Evolutionary conservation across 37 sponge, comb jelly and placozoan genomes (phyloP).

Genomic region (Haliclona indistincta): DNA sequence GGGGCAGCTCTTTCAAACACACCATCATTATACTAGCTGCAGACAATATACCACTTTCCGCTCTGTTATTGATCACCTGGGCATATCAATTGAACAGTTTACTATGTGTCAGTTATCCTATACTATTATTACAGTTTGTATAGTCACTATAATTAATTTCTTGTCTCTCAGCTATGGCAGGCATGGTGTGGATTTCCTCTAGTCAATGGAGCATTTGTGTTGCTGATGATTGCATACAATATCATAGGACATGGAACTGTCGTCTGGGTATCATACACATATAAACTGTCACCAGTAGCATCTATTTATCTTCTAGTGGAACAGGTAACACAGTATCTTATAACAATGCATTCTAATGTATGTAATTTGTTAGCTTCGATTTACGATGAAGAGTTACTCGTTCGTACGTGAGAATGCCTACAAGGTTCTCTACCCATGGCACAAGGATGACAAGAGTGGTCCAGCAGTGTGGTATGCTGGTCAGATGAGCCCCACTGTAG

Average conservation of each 20-base stretch:
- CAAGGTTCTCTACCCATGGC: slow-evolving; percentile 80
- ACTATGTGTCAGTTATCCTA: not conserved
- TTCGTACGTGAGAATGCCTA: slow-evolving; percentile 84
- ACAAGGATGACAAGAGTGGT: slow-evolving; percentile 59
- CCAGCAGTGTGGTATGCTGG: slow-evolving; percentile 81
- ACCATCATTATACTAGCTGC: too few species aligned
- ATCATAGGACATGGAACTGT: slow-evolving; percentile 27
- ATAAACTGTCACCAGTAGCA: slow-evolving; percentile 61
- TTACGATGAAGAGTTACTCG: slow-evolving; percentile 78
- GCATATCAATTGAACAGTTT: not conserved
- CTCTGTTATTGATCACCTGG: too few species aligned
- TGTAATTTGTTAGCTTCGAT: slow-evolving; percentile 31
- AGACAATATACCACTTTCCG: too few species aligned
- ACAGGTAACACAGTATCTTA: slow-evolving; percentile 39
- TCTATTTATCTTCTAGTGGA: slow-evolving; percentile 64
- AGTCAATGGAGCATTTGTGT: slow-evolving; percentile 26
- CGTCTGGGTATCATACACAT: slow-evolving; percentile 31
- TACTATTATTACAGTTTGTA: not conserved
- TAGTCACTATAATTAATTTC: not conserved
- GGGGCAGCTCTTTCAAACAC: too few species aligned
- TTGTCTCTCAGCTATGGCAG: not conserved
- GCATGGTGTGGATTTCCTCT: too few species aligned
- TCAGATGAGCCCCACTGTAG: slow-evolving; percentile 67
- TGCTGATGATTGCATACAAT: slow-evolving; percentile 50
- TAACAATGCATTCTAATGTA: not conserved